Percentiles rank a stretch among this genome's conserved stretches.
These are phyloP conservation scores for Trichacis sp. DNA, from an alignment of 2,888 invertebrate genomes.

Conservation along the genomic window DNA sequence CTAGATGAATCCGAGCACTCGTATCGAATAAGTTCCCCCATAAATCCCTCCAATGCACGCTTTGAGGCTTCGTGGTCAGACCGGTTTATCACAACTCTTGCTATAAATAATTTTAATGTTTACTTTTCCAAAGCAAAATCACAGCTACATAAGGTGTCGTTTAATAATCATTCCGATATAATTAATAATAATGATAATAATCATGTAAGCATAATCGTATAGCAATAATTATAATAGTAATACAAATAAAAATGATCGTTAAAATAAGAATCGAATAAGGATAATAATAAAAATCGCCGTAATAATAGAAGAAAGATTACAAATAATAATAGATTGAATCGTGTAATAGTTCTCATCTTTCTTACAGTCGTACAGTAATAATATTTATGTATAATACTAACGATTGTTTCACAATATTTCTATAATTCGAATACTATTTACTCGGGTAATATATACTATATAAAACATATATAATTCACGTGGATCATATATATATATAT, in stretches of 20 bases:
- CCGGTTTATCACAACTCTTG: conserved; percentile 51
- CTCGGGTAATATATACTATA: conserved; percentile 41
- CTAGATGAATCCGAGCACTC: too few species aligned
- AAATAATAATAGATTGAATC: conserved; percentile 64
- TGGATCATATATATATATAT: conserved; percentile 20
- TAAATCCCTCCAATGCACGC: too few species aligned
- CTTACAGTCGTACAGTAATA: conserved; percentile 58
- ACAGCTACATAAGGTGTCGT: conserved; percentile 69
- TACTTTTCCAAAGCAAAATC: conserved; percentile 69
- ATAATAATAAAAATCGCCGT: conserved; percentile 49
- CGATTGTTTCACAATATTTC: conserved; percentile 55
- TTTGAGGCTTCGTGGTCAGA: conserved; percentile 38
- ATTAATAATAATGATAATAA: conserved; percentile 30
- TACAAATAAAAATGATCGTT: conserved; percentile 54
- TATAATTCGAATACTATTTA: conserved; percentile 48
- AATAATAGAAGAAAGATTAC: conserved; percentile 58
- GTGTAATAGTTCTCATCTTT: conserved; percentile 65
- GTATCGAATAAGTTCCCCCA: too few species aligned
- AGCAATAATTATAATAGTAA: conserved; percentile 42
- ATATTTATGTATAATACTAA: conserved; percentile 51
- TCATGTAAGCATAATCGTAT: conserved; percentile 55
- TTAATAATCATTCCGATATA: conserved; percentile 56
- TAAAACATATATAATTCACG: conserved; percentile 18
- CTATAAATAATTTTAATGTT: conserved; percentile 69
- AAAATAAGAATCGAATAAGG: conserved; percentile 36